phyloP scores from a whole-genome alignment of 2,888 invertebrate genomes.

The Drosophila acutilabella region DNA sequence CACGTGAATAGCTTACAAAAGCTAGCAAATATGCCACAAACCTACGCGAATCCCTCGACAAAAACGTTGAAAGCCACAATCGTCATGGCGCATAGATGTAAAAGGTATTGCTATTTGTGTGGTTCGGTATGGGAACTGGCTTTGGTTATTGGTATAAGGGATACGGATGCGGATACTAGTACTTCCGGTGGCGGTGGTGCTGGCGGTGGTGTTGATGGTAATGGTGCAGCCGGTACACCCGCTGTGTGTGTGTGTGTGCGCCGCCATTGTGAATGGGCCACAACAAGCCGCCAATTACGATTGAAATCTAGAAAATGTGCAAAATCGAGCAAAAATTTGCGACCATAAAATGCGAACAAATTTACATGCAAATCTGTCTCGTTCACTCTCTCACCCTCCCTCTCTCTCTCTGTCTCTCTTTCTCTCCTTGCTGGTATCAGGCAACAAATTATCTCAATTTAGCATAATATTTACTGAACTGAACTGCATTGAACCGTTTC shows the following conservation, averaged over 20 bases:
- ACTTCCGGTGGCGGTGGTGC: constrained; percentile 36
- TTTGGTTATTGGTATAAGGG: constrained; percentile 16
- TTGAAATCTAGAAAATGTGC: constrained; percentile 77
- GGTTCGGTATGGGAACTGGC: constrained; percentile 3
- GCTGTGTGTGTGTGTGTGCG: background rate
- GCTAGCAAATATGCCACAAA: background rate
- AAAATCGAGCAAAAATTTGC: constrained; percentile 78
- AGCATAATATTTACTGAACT: constrained; percentile 76
- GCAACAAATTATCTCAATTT: constrained; percentile 79
- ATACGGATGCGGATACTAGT: constrained; percentile 53
- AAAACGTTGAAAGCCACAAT: constrained; percentile 33
- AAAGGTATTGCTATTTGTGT: constrained; percentile 1
- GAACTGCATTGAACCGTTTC: constrained; percentile 73
- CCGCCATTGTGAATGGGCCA: constrained; percentile 48
- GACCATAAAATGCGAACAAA: constrained; percentile 76
- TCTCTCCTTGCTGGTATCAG: constrained; percentile 49
- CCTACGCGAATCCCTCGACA: background rate
- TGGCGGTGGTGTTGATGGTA: background rate
- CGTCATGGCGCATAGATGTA: constrained; percentile 25
- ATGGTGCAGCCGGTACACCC: background rate
- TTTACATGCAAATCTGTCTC: constrained; percentile 74
- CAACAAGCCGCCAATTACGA: constrained; percentile 79
- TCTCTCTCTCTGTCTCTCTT: constrained; percentile 14
- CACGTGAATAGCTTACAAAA: constrained; percentile 18
- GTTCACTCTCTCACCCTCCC: background rate